Percentiles rank a stretch among this genome's conserved stretches.
Conservation (phyloP, 2,113 vertebrate genomes). For the Rousettus leschenaultii region DNA sequence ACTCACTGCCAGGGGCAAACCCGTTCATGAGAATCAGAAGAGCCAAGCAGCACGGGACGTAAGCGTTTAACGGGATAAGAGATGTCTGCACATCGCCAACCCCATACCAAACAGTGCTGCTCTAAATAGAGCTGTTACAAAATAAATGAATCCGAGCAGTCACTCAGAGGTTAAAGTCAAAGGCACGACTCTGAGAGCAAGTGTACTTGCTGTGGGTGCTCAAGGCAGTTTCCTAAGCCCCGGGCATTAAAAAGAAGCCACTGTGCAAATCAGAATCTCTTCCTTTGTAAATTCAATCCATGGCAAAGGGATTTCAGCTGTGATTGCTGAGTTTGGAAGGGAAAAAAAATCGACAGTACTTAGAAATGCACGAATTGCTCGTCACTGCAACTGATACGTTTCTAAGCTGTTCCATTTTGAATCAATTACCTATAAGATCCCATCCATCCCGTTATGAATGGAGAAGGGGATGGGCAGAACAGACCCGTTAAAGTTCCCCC, state of each 20-base stretch:
- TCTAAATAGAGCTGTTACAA: slow-evolving; percentile 65
- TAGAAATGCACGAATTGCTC: slow-evolving; percentile 66
- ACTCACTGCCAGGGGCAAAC: background rate
- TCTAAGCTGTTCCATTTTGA: slow-evolving; percentile 78
- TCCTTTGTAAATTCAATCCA: slow-evolving; percentile 78
- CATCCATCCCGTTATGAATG: slow-evolving; percentile 53
- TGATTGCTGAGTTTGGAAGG: slow-evolving; percentile 60
- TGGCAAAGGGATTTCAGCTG: slow-evolving; percentile 76
- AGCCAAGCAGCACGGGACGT: background rate
- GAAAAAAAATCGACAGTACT: slow-evolving; percentile 55
- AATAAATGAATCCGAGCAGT: slow-evolving; percentile 49
- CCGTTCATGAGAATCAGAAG: background rate
- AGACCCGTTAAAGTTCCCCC: slow-evolving; percentile 28
- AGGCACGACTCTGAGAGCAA: background rate
- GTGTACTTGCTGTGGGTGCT: slow-evolving; percentile 55
- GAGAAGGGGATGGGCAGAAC: slow-evolving; percentile 41
- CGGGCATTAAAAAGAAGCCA: slow-evolving; percentile 75
- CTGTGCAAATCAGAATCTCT: slow-evolving; percentile 79
- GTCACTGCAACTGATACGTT: slow-evolving; percentile 70
- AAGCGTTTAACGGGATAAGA: background rate
- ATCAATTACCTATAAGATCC: slow-evolving; percentile 75
- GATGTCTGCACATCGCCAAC: slow-evolving; percentile 28
- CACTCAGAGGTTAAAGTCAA: slow-evolving; percentile 70
- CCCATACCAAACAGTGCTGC: background rate
- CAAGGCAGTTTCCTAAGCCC: slow-evolving; percentile 74